Conservation (phyloP, 64 coral and sea anemone genomes). For the Montipora efflorescens region DNA sequence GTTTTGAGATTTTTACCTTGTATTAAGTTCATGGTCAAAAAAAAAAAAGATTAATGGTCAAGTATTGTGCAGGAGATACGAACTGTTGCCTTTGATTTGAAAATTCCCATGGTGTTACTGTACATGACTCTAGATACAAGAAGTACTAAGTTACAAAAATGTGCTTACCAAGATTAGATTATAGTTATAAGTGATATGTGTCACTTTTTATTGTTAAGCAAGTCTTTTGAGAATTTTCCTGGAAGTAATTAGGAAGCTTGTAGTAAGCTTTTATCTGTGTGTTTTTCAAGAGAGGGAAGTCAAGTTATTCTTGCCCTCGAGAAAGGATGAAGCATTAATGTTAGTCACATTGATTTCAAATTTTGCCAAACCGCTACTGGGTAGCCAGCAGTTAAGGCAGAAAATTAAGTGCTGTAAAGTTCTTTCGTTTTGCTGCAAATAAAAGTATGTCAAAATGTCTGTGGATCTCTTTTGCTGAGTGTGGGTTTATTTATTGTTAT, state of each 20-base stretch:
- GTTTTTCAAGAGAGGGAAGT: neutral
- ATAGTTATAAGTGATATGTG: neutral
- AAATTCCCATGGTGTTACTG: too few species aligned
- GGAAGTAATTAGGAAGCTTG: too few species aligned
- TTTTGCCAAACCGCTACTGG: neutral
- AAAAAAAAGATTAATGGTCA: too few species aligned
- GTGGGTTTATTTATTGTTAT: too few species aligned
- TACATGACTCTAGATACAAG: too few species aligned
- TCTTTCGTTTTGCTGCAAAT: neutral
- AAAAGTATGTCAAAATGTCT: neutral
- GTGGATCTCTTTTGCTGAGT: neutral
- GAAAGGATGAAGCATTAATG: neutral
- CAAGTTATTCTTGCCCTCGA: neutral
- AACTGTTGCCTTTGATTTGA: too few species aligned
- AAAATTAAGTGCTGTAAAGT: neutral
- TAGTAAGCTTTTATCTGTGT: neutral
- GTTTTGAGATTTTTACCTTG: too few species aligned
- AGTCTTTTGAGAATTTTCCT: neutral
- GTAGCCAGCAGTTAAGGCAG: neutral
- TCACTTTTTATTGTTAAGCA: neutral
- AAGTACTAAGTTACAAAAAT: too few species aligned
- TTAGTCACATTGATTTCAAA: slow-evolving; percentile 25
- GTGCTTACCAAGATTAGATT: too few species aligned
- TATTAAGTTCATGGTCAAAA: too few species aligned
- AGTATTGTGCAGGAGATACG: too few species aligned